A percentile compares a stretch with the other conserved stretches of the same genome.
Evolutionary conservation across 2,888 invertebrate genomes (phyloP).

Genomic region (Callinectes sapidus): DNA sequence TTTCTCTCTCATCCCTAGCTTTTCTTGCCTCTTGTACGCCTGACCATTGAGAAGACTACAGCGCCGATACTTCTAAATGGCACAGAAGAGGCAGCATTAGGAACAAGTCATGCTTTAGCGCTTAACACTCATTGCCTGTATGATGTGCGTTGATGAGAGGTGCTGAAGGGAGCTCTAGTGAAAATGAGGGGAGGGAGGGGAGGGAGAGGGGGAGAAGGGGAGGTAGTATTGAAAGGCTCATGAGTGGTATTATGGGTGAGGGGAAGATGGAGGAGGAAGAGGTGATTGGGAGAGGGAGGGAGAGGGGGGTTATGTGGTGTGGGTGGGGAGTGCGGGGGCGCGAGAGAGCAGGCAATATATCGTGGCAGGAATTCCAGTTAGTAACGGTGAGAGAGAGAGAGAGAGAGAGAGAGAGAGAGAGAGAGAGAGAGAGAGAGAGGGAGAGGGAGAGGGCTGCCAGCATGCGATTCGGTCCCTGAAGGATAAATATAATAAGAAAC

Average conservation of each 20-base stretch:
- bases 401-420: background rate
- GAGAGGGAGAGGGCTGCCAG: background rate
- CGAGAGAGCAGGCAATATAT: constrained; percentile 7
- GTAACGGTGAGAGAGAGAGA: constrained; percentile 10
- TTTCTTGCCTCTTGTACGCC: background rate
- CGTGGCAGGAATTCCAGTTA: background rate
- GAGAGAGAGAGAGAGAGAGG: background rate
- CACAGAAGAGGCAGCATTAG: background rate
- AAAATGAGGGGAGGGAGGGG: background rate
- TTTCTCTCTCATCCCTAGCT: background rate
- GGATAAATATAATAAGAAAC: constrained; percentile 44
- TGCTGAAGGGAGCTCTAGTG: background rate
- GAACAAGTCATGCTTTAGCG: background rate
- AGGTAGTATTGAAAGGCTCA: background rate
- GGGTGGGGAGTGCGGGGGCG: background rate
- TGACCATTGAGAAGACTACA: background rate
- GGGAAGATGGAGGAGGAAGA: background rate
- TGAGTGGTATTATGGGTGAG: background rate
- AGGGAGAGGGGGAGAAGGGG: background rate
- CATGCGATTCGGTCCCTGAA: constrained; percentile 13
- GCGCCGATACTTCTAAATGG: background rate
- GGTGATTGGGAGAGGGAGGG: background rate
- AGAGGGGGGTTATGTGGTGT: background rate
- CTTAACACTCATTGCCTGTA: background rate
- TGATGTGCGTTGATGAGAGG: background rate